Percentiles rank a stretch among this genome's conserved stretches.
Evolutionary conservation across 2,888 invertebrate genomes (phyloP).

Genomic region (Keiferia lycopersicella): DNA sequence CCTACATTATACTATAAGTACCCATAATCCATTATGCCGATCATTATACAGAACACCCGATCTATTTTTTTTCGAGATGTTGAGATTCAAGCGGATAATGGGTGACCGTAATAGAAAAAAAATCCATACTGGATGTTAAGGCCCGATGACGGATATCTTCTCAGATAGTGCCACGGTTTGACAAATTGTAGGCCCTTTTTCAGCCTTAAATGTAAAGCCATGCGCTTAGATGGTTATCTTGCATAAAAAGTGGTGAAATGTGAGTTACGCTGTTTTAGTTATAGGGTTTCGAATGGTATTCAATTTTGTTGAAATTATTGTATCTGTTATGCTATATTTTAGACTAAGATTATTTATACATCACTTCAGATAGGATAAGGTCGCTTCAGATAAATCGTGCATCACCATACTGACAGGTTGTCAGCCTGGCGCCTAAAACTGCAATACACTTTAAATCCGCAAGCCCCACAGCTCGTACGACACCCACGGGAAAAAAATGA

Average conservation of each 20-base stretch:
- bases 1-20: background rate
- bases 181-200: constrained; percentile 75
- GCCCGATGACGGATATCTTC: constrained; percentile 72
- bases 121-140: constrained; percentile 29
- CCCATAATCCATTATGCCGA: background rate
- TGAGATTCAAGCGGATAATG: constrained; percentile 72
- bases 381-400: too few species aligned
- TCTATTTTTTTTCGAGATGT: constrained; percentile 58
- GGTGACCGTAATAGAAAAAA: constrained; percentile 32
- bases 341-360: too few species aligned
- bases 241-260: constrained; percentile 19
- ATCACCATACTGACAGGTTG: too few species aligned
- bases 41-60: constrained; percentile 33
- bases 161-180: constrained; percentile 73
- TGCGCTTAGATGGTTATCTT: constrained; percentile 59
- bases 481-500: too few species aligned
- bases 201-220: constrained; percentile 58
- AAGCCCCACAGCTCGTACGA: too few species aligned
- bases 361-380: too few species aligned
- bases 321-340: too few species aligned
- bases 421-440: too few species aligned
- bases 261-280: background rate
- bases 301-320: background rate
- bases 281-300: background rate
- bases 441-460: too few species aligned